These are phyloP conservation scores for Nudaria mundana DNA, from an alignment of 2,888 invertebrate genomes.

Conservation along the genomic window DNA sequence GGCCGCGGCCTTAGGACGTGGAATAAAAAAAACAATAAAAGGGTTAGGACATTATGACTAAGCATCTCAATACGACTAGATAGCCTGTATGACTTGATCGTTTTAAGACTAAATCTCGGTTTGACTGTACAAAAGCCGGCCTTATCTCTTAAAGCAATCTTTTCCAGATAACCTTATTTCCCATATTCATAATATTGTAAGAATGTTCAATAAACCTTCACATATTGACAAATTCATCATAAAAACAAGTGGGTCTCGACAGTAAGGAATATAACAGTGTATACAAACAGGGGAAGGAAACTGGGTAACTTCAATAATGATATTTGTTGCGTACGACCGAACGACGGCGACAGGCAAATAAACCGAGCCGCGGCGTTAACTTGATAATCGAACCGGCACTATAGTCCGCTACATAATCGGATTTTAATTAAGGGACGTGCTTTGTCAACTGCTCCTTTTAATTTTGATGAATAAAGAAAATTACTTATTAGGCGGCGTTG, in stretches of 20 bases:
- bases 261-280: conserved; percentile 27
- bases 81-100: no score
- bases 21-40: no score
- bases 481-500: conserved; percentile 75
- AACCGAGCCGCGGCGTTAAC: conserved; percentile 42
- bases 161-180: conserved; percentile 23
- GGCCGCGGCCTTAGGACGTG: no score
- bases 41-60: no score
- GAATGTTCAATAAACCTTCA: conserved; percentile 27
- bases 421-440: conserved; percentile 72
- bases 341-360: conserved; percentile 40
- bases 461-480: conserved; percentile 80
- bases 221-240: conserved; percentile 32
- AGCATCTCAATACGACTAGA: no score
- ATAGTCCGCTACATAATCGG: conserved; percentile 56
- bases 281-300: conserved; percentile 24
- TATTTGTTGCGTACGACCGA: conserved; percentile 40
- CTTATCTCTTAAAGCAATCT: no score
- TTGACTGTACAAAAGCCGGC: no score
- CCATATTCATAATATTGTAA: conserved; percentile 26
- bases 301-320: conserved; percentile 40
- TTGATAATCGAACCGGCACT: conserved; percentile 51
- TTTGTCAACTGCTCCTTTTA: conserved; percentile 78
- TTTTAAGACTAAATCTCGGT: no score
- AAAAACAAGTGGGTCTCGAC: conserved; percentile 31